Base-by-base conservation (phyloP, 2,888 invertebrate genomes). In the Steinernema carpocapsae region DNA sequence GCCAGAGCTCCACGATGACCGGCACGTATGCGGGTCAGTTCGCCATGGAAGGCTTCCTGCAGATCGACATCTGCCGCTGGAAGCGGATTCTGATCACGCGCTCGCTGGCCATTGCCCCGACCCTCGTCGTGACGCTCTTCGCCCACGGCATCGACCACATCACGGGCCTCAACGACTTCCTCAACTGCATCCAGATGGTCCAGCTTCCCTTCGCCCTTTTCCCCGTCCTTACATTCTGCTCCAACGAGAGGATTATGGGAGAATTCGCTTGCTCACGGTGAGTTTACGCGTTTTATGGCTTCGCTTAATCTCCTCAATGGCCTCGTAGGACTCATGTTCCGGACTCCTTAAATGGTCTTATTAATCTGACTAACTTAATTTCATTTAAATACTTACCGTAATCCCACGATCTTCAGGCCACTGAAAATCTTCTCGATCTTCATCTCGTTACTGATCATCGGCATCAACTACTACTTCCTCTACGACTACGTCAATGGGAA, bases 121-220 rank as follows among this genome's bases (percentile, higher is more conserved):
- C 89, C 19, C 80, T 89, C 7, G 78, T 89, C 3, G 85, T 89
- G 26, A 87, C 88, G 17, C 82, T 87, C 29, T 88, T 88, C 70
- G 72, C 87, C 17, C 74, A 78, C 22, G 86, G 84, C 73, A 82
- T 86, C 32, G 79, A 79, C 26, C 76, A 83, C 70, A 80, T 86
- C 46, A 80, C 82, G 1, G 78, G 90, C 26, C 92, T 94, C 92
- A 94, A 94, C 88, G 94, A 94, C 87, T 89, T 92, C 59, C 89
- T 94, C 48, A 94, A 94, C 88, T 93, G 93, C 0, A 91, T 94
- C 14, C 94, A 94, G 93, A 92, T 93, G 80, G 89, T 94, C 29
- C 94, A 94, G 88, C 89, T 94, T 78, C 94, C 94, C 78, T 94
- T 94, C 87, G 94, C 94, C 0, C 91, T 92, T 1, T 90, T 94